These are phyloP conservation scores for Orchestia grillus DNA, from an alignment of 1,140 invertebrate genomes.

Conservation along the genomic window DNA sequence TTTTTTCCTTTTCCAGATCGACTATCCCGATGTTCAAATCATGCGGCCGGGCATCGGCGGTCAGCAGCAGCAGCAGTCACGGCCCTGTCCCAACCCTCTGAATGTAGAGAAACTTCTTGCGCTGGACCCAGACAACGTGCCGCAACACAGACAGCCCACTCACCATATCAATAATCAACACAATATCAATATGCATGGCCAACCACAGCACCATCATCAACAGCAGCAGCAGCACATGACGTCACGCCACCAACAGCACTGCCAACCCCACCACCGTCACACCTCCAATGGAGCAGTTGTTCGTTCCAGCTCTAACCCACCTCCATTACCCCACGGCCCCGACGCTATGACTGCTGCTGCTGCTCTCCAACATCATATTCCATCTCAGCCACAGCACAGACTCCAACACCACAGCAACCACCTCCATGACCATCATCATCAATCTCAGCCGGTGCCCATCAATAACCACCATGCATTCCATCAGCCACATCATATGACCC, in stretches of 20 bases:
- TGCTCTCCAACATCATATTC: slow-evolving; percentile 16
- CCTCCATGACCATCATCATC: slow-evolving; percentile 66
- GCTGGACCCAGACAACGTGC: slow-evolving; percentile 69
- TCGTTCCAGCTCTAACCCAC: slow-evolving; percentile 18
- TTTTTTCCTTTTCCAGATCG: slow-evolving; percentile 78
- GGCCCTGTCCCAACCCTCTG: slow-evolving; percentile 71
- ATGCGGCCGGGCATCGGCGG: slow-evolving; percentile 72
- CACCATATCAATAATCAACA: slow-evolving; percentile 57
- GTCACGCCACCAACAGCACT: neutral
- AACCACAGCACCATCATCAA: slow-evolving; percentile 23
- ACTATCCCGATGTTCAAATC: slow-evolving; percentile 82
- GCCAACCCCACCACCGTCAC: neutral
- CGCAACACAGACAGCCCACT: slow-evolving; percentile 61
- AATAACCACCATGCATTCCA: slow-evolving; percentile 89
- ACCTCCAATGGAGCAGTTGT: slow-evolving; percentile 35
- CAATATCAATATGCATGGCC: slow-evolving; percentile 36
- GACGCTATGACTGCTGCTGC: neutral
- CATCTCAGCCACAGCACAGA: neutral
- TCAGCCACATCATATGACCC: slow-evolving; percentile 62
- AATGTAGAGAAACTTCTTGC: slow-evolving; percentile 70
- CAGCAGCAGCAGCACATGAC: slow-evolving; percentile 1
- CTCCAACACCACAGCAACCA: slow-evolving; percentile 43
- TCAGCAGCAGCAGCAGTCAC: slow-evolving; percentile 65
- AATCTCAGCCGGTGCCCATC: slow-evolving; percentile 75
- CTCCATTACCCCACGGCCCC: slow-evolving; percentile 1